phyloP scores from a whole-genome alignment of 2,888 invertebrate genomes.

The Spisula subtruncata region DNA sequence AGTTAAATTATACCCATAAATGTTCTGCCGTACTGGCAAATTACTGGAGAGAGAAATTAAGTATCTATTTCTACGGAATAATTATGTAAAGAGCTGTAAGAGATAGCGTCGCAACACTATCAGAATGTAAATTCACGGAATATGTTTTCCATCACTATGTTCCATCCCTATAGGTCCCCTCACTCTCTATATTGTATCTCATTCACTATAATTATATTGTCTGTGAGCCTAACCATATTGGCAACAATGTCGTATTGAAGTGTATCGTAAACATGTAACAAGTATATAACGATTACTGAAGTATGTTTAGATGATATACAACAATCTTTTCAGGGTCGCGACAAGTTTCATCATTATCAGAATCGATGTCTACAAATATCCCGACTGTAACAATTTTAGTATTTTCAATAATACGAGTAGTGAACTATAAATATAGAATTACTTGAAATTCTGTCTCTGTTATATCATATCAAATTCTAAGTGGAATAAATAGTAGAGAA shows the following conservation, averaged over 20 bases:
- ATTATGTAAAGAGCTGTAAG: conserved; percentile 32
- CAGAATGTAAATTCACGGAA: conserved; percentile 32
- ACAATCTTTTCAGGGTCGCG: not conserved
- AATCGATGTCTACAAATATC: not conserved
- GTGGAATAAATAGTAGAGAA: not conserved
- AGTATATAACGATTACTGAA: not conserved
- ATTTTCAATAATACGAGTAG: not conserved
- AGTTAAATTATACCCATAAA: conserved; percentile 21
- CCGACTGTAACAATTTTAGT: not conserved
- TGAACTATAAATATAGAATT: conserved; percentile 12
- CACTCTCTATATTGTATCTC: not conserved
- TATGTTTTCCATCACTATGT: conserved; percentile 25
- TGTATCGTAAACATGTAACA: not conserved
- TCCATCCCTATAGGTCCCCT: not conserved
- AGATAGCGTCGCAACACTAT: conserved; percentile 19
- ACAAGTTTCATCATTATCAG: conserved; percentile 9
- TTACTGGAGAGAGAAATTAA: conserved; percentile 29
- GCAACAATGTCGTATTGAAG: not conserved
- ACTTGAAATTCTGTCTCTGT: not conserved
- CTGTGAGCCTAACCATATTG: conserved; percentile 3
- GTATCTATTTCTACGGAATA: conserved; percentile 26
- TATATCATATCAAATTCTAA: not conserved
- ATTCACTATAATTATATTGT: not conserved
- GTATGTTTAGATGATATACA: not conserved
- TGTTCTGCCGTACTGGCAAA: not conserved